These are phyloP conservation scores for Nephrotoma flavescens DNA, from an alignment of 2,888 invertebrate species.

Conservation along the genomic window DNA sequence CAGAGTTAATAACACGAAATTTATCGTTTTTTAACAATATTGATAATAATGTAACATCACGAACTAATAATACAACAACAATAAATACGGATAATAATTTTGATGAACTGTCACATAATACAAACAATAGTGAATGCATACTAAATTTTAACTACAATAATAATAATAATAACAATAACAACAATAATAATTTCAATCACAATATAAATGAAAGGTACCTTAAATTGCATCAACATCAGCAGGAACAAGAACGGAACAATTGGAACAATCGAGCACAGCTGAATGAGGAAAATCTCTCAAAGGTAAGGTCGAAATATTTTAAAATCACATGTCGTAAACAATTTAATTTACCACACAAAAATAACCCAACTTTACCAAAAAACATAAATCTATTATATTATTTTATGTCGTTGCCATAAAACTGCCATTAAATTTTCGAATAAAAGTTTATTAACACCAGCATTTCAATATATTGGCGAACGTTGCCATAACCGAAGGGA, in stretches of 20 bases:
- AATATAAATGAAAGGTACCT: background rate
- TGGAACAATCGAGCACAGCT: slow-evolving; percentile 1
- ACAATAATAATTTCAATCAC: background rate
- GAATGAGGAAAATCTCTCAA: slow-evolving; percentile 7
- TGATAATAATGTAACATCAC: background rate
- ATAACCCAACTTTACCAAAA: background rate
- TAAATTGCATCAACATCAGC: background rate
- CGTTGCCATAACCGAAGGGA: background rate
- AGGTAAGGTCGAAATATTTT: background rate
- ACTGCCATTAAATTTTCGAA: background rate
- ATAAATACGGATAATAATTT: background rate
- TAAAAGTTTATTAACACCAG: background rate
- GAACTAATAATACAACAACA: background rate
- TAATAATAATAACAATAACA: background rate
- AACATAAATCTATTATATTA: background rate
- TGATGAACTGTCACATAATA: background rate
- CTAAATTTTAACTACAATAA: background rate
- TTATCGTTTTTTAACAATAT: background rate
- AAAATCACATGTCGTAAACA: background rate
- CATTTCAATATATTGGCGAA: background rate
- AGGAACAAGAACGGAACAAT: background rate
- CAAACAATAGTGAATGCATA: background rate
- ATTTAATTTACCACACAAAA: background rate
- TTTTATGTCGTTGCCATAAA: background rate
- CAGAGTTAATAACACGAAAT: background rate